Conservation (phyloP, 1,140 invertebrate species). For the Rhagoletis zephyria region DNA sequence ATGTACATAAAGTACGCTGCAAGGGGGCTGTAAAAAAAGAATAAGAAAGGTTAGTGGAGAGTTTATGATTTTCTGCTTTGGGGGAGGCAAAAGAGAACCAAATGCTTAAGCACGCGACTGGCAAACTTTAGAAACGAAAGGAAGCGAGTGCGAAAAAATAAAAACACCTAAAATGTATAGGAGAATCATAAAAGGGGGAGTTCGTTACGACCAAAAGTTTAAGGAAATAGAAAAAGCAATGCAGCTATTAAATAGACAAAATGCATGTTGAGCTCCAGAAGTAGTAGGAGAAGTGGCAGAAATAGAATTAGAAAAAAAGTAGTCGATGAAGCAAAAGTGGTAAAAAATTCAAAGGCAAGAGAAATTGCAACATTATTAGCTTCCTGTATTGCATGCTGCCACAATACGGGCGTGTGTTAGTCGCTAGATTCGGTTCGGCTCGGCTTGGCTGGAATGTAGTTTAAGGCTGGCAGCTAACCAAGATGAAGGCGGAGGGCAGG, state of each 20-base stretch:
- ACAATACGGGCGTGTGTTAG: background rate
- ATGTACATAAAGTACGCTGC: background rate
- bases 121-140: background rate
- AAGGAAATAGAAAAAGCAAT: background rate
- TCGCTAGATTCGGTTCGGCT: too few species aligned
- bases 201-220: too few species aligned
- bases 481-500: background rate
- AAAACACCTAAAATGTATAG: background rate
- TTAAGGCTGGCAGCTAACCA: background rate
- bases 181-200: background rate
- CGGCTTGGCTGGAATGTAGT: background rate
- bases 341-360: background rate
- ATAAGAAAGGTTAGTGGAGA: background rate
- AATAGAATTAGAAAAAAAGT: background rate
- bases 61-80: background rate
- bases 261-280: background rate
- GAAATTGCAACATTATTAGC: conserved; percentile 42
- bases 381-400: background rate
- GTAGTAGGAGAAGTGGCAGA: conserved; percentile 1
- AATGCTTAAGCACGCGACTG: conserved; percentile 44
- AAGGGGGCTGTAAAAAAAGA: background rate
- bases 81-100: background rate
- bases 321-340: conserved; percentile 29
- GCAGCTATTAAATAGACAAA: background rate
- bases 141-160: conserved; percentile 31